Evolutionary conservation across 1,140 invertebrate genomes (phyloP), one percentile per base, ranked within the genome.

Genomic region (Temnothorax curvispinosus): DNA sequence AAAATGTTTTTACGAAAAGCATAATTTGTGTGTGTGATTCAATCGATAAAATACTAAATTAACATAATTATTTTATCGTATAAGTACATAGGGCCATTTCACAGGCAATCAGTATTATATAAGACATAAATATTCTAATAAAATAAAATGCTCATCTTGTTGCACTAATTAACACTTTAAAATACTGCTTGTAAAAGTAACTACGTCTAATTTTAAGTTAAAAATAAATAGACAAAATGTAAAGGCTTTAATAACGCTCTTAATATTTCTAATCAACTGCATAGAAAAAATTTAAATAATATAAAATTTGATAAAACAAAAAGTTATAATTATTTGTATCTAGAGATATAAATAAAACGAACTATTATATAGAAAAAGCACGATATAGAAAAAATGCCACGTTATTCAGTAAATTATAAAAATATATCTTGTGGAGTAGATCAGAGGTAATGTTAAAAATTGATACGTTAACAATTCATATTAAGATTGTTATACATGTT

Each of bases 61-160:
- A 60, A 84, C 27, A 44, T 44, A 58, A 72, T 62, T 52, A 62
- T 47, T 7, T 81, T 50, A 50, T 62, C 18, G 21, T 6, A 52
- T 84, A 84, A 84, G 80, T 84, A 84, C 69, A 38, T 50, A 47
- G 15, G 3, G 27, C 69, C 41, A 74, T 38, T 84, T 84, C 27
- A 74, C n/a, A 38, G 3, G 27, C 38, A 72, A 32, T 75, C n/a
- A 60, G 50, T 84, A 60, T 69, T 69, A 41, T 80, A 41, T 41
- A 13, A 84, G n/a, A 47, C n/a, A 44, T 72, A 35, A 81, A 71
- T 44, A 58, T 58, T 71, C 6, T 81, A 50, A 69, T 47, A 41
- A 65, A 67, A 54, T 54, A 82, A 82, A 84, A 60, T n/a, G 2
- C 9, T 71, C 27, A 3, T 74, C n/a, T 84, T 60, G 35, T 75